Conservation (phyloP, 2,888 invertebrate species). For the Drosophila niveifrons region DNA sequence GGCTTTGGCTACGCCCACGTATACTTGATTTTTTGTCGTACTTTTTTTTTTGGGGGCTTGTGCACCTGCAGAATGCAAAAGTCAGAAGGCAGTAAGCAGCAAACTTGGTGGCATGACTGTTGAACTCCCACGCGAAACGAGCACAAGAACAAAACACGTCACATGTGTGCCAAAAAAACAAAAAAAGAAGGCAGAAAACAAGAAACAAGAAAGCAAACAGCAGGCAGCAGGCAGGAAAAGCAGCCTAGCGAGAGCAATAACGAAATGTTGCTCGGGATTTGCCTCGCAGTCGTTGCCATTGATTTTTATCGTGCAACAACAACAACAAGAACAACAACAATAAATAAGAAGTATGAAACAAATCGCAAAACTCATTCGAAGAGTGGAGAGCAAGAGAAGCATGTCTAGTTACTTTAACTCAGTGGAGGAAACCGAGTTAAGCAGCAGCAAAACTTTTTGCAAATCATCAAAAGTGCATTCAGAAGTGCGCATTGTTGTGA, state of each 20-base stretch:
- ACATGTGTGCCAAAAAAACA: slow-evolving; percentile 55
- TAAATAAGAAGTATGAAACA: slow-evolving; percentile 30
- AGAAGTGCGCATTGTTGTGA: slow-evolving; percentile 45
- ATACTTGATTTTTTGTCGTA: slow-evolving; percentile 2
- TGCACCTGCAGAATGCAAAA: slow-evolving; percentile 65
- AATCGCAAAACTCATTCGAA: slow-evolving; percentile 7
- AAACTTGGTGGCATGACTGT: slow-evolving; percentile 23
- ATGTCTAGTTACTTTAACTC: slow-evolving; percentile 4
- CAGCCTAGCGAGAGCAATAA: slow-evolving; percentile 15
- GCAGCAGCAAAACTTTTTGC: slow-evolving; percentile 48
- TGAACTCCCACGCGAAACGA: slow-evolving; percentile 49
- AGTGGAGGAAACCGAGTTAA: slow-evolving; percentile 20
- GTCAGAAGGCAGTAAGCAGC: slow-evolving; percentile 1
- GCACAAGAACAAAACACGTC: slow-evolving; percentile 26
- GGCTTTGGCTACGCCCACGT: slow-evolving; percentile 59
- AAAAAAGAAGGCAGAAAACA: not conserved
- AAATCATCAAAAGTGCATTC: slow-evolving; percentile 68
- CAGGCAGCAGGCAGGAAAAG: not conserved
- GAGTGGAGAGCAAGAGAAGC: slow-evolving; percentile 6
- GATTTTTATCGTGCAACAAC: slow-evolving; percentile 66
- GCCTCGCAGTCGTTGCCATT: slow-evolving; percentile 61
- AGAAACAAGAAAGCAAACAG: not conserved
- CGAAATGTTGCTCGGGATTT: slow-evolving; percentile 30
- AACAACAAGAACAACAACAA: slow-evolving; percentile 28
- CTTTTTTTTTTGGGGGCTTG: slow-evolving; percentile 8